phyloP scores from a whole-genome alignment of 2,113 vertebrate genomes.

The Brachirus orientalis region DNA sequence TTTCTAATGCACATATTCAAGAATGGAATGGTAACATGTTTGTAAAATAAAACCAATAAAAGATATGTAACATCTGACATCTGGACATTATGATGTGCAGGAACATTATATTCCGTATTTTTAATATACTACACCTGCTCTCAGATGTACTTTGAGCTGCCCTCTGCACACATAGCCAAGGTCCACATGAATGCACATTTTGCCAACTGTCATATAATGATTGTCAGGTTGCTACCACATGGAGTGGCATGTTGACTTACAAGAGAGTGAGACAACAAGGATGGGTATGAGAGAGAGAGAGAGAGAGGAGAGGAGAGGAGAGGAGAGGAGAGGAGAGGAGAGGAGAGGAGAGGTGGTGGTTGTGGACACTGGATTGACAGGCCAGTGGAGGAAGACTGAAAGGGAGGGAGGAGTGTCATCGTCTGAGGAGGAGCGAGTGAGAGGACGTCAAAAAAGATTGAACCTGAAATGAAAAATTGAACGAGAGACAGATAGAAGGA shows the following conservation, averaged over 20 bases:
- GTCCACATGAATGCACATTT: conserved; percentile 40
- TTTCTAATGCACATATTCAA: not conserved
- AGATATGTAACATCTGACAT: not conserved
- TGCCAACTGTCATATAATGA: conserved; percentile 50
- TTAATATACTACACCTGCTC: conserved; percentile 7
- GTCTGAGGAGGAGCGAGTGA: conserved; percentile 47
- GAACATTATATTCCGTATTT: not conserved
- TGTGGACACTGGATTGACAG: conserved; percentile 54
- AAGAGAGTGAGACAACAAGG: no score
- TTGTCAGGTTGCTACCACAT: conserved; percentile 51
- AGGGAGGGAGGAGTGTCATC: conserved; percentile 50
- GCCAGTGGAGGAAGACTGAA: conserved; percentile 48
- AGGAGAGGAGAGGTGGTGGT: conserved; percentile 3
- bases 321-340: not conserved
- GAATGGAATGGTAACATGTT: not conserved
- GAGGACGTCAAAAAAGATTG: conserved; percentile 70
- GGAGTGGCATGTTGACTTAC: conserved; percentile 57
- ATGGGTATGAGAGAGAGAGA: conserved; percentile 1
- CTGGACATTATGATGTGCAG: not conserved
- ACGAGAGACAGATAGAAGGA: conserved; percentile 71
- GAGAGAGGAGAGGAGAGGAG: conserved; percentile 15
- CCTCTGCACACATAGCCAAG: conserved; percentile 4
- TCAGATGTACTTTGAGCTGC: conserved; percentile 1
- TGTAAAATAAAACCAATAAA: not conserved
- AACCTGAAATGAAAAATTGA: conserved; percentile 80